Base-by-base conservation (phyloP, 1,140 invertebrate genomes). In the Drosophila elegans region DNA sequence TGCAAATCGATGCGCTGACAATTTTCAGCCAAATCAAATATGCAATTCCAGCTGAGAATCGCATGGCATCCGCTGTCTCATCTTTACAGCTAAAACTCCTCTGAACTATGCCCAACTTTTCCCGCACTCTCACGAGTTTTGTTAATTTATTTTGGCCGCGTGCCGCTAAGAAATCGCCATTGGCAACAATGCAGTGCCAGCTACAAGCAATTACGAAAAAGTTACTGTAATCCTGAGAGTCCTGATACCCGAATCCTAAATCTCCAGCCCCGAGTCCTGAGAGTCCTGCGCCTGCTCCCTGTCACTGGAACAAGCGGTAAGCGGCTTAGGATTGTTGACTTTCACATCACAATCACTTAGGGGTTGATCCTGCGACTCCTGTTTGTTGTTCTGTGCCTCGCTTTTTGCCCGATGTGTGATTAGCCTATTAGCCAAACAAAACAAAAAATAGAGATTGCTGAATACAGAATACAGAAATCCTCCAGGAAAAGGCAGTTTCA, bases 131-230 rank as follows among this genome's bases (percentile, higher is more conserved):
- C 82, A 88, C 82, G 80, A 89, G 79, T 54, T 89, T 88, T 52
- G 80, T 89, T 89, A 88, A 88, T 88, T 89, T 89, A 88, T 88
- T 80, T 88, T 74, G 72, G 84, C 84, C 84, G 84, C 84, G 84
- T 88, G 83, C 83, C 83, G 67, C 52, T 34, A 79, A 39, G 39
- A 74, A 79, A 83, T 88, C 75, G 83, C 84, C 71, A 67, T 45
- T 66, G 56, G 81, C 60, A 68, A 78, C 63, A 64, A 44, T 48
- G 53, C 76, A n/a, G 32, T 61, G 59, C 45, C 62, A 73, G 72
- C 57, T 69, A 84, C 81, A 84, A 84, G 84, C 84, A 88, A 88
- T 88, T 88, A 88, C 84, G 68, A 89, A 80, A 88, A 86, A 66
- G 84, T 89, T 89, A 86, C 83, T 86, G 72, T 86, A 86, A 86